These are phyloP conservation scores for Amphiprion ocellaris DNA, from an alignment of 2,113 vertebrate genomes.

Conservation along the genomic window DNA sequence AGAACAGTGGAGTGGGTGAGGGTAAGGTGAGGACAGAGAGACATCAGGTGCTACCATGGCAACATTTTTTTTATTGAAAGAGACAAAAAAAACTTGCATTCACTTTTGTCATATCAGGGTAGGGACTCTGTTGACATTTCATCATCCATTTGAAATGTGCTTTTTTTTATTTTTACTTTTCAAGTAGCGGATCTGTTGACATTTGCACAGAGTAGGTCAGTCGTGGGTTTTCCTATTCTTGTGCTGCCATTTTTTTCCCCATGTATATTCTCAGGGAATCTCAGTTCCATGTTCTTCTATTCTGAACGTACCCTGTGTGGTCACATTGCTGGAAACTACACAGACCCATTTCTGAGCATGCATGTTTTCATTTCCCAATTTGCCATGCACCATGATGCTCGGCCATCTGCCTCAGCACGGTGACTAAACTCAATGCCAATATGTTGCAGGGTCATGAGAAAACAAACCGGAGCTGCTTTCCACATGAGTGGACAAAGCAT, in stretches of 20 bases:
- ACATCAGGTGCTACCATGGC: slow-evolving; percentile 49
- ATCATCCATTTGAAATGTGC: slow-evolving; percentile 14
- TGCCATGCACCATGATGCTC: slow-evolving; percentile 84
- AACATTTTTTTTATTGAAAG: slow-evolving; percentile 34
- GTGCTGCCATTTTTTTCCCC: neutral
- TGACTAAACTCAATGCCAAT: slow-evolving; percentile 80
- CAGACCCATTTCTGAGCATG: slow-evolving; percentile 62
- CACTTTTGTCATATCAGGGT: slow-evolving; percentile 22
- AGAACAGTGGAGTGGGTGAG: slow-evolving; percentile 23
- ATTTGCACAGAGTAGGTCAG: slow-evolving; percentile 35
- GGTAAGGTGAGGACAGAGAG: slow-evolving; percentile 34
- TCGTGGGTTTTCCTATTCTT: slow-evolving; percentile 7
- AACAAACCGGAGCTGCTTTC: slow-evolving; percentile 74
- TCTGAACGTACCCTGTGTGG: slow-evolving; percentile 26
- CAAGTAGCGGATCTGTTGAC: slow-evolving; percentile 25
- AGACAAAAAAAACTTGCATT: slow-evolving; percentile 1
- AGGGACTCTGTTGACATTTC: slow-evolving; percentile 45
- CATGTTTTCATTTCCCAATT: slow-evolving; percentile 82
- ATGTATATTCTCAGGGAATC: neutral
- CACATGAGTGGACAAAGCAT: slow-evolving; percentile 59
- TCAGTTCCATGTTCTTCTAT: slow-evolving; percentile 2
- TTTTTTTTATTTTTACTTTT: slow-evolving; percentile 15
- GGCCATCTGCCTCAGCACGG: slow-evolving; percentile 85
- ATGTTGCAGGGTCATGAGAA: slow-evolving; percentile 83
- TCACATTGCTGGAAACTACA: slow-evolving; percentile 60